Base-by-base conservation (phyloP, 1,140 invertebrate genomes). In the Lepidurus apus region DNA sequence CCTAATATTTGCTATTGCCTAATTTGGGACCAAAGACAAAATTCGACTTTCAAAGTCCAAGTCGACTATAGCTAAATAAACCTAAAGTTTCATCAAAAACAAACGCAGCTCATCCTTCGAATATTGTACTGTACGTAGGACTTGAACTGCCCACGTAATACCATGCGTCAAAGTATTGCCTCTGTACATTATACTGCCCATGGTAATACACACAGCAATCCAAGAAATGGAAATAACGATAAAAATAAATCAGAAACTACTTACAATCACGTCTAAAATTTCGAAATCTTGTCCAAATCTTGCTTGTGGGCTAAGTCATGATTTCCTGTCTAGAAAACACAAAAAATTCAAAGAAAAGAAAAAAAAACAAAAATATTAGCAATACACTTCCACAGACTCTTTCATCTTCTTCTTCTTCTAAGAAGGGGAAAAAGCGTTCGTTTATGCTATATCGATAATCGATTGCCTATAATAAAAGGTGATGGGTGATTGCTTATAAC, bases 391-490 rank as follows among this genome's bases (percentile, higher is more conserved):
- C 17, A 65, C 53, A 65, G n/a, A 7, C 17, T n/a, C 17, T 17
- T 21, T 13, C 10, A 65, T 17, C 9, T 21, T 65, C 34, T 34
- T 26, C 26, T 65, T 13, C 13, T 6, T 6, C 13, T n/a, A 65
- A 8, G 47, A 13, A 65, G 13, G 53, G 7, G 7, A n/a, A 17
- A 21, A 65, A 65, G 21, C 53, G 7, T 65, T 7, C 53, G 53
- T 65, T 21, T 65, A 65, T 65, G 53, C 17, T 6, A 65, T 65
- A 65, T 65, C 53, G 53, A 65, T 65, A 21, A 65, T 65, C 53
- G 53, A 65, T 65, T 65, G 34, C 34, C 34, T 34, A 34, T 34
- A 34, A 34, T 34, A 34, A 34, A 34, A 3, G 34, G 34, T 34
- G 26, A 34, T 34, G 26, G 26, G 26, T 34, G 34, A 34, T 34